These are phyloP conservation scores for Cydia splendana DNA, from an alignment of 1,140 invertebrate genomes.

Conservation along the genomic window DNA sequence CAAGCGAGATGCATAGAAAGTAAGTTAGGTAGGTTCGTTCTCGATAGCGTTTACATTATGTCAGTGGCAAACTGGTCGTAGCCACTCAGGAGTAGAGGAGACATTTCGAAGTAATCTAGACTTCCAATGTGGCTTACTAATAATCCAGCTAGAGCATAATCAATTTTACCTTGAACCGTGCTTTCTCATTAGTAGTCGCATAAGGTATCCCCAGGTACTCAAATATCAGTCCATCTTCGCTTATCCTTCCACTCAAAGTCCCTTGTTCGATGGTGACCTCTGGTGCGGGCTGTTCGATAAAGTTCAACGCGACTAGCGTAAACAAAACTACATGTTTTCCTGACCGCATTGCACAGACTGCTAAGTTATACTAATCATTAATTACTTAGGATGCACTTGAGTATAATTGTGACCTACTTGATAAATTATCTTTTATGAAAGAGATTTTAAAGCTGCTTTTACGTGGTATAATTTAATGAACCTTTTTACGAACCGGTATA, in stretches of 20 bases:
- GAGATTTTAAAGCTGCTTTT: background rate
- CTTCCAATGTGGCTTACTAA: background rate
- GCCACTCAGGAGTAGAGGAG: too few species aligned
- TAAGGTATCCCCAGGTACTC: constrained; percentile 33
- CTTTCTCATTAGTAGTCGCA: constrained; percentile 2
- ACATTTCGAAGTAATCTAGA: too few species aligned
- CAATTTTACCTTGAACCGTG: constrained; percentile 8
- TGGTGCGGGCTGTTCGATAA: constrained; percentile 25
- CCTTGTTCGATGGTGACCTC: constrained; percentile 25
- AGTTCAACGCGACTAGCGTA: constrained; percentile 19
- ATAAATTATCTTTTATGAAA: background rate
- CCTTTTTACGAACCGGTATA: too few species aligned
- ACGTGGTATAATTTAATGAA: background rate
- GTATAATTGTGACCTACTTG: background rate
- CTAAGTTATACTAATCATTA: background rate
- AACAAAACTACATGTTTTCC: constrained; percentile 13
- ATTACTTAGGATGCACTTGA: background rate
- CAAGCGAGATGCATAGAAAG: too few species aligned
- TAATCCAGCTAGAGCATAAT: background rate
- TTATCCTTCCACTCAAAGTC: constrained; percentile 20
- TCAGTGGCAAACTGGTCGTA: too few species aligned
- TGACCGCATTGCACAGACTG: background rate
- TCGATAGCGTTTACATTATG: too few species aligned
- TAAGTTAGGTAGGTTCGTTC: too few species aligned
- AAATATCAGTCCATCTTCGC: constrained; percentile 22